Conservation (phyloP, 2,797 vertebrate genomes). For the Lophius americanus region DNA sequence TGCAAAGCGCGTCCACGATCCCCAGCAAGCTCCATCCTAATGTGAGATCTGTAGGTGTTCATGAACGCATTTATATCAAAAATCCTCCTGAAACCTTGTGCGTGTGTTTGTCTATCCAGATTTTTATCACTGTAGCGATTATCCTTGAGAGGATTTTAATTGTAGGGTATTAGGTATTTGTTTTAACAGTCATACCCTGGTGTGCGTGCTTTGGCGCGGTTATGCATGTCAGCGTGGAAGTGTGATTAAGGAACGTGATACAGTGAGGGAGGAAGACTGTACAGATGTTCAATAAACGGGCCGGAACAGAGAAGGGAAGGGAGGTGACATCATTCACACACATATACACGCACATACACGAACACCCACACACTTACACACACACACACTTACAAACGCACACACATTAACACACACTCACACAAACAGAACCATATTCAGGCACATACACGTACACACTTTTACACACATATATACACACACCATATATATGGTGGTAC, state of each 20-base stretch:
- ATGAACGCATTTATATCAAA: not conserved
- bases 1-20: not conserved
- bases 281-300: slow-evolving; percentile 80
- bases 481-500: too few relatives aligned
- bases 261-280: slow-evolving; percentile 68
- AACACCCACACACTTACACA: slow-evolving; percentile 12
- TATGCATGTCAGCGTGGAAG: not conserved
- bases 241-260: slow-evolving; percentile 61
- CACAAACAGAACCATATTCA: not conserved
- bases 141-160: slow-evolving; percentile 72
- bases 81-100: slow-evolving; percentile 4
- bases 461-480: too few relatives aligned
- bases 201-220: not conserved
- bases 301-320: slow-evolving; percentile 65
- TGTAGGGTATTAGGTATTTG: slow-evolving; percentile 75
- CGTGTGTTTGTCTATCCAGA: slow-evolving; percentile 22
- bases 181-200: slow-evolving; percentile 53
- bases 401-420: not conserved
- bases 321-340: slow-evolving; percentile 57
- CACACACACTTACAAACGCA: slow-evolving; percentile 9
- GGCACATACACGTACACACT: too few relatives aligned
- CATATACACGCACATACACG: not conserved
- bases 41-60: not conserved
- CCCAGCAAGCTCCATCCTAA: not conserved
- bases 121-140: slow-evolving; percentile 66